Evolutionary conservation across 2,113 vertebrate genomes (phyloP), one percentile per base, ranked within the genome.

Genomic region (Mesoclemmys tuberculata): DNA sequence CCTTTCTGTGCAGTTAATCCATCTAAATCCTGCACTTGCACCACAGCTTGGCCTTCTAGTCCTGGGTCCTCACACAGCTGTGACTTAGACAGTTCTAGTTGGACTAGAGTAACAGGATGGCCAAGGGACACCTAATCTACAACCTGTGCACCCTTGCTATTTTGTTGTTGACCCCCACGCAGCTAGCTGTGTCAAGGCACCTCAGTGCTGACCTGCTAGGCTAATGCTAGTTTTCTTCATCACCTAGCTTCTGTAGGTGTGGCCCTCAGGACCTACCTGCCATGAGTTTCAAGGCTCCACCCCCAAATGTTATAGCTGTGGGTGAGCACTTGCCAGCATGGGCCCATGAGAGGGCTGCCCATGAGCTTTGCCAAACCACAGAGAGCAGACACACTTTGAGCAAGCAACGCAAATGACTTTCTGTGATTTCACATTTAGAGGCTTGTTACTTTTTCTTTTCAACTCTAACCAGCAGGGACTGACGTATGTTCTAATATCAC

Each of bases 381-480:
- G 61, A 41, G 54, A 35, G 81, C 75, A 44, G 93, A 77, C 41
- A 48, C 16, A 48, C 75, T 91, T 48, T 1, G 10, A 27, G 83
- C 2, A 2, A 0, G 3, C 0, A 0, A n/a, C 12, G 5, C 21
- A 0, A 21, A 78, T 31, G 54, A 64, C 68, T 68, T 51, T 78
- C 68, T 82, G 24, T 81, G 55, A 78, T 91, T 88, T 82, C 77
- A 12, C 12, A 0, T n/a, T 51, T 55, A n/a, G n/a, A 84, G 61
- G 48, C 0, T 1, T 6, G 13, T 41, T 64, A 3, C 61, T 55
- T 81, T 64, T 71, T 58, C 71, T 29, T 56, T 41, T 58, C 56
- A 0, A 1, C 75, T 77, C 51, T 2, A 0, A 11, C 38, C 0
- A 8, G 48, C 35, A 81, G 89, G 75, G 93, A 19, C 19, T 49